Conservation (phyloP, 92 coral and sea anemone genomes). For the Paragorgia papillata region DNA sequence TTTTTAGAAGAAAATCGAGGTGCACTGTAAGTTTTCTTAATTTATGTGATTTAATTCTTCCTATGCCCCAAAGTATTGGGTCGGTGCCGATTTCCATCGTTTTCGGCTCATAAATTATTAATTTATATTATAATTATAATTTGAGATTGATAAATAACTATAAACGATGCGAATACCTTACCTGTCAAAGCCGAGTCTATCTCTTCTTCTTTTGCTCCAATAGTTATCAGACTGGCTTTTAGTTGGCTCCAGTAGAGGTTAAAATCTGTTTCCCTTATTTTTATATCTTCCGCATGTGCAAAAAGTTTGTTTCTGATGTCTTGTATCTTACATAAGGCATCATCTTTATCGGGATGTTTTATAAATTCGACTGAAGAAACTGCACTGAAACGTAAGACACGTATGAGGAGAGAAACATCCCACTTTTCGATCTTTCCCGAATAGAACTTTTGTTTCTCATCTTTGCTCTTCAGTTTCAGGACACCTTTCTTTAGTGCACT, state of each 20-base stretch:
- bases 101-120: background rate
- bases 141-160: background rate
- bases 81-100: too few relatives aligned
- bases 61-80: too few relatives aligned
- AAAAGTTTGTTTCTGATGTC: conserved; percentile 65
- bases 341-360: conserved; percentile 50
- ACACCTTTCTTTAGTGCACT: conserved; percentile 58
- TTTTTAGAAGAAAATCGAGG: too few relatives aligned
- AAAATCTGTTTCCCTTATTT: conserved; percentile 69
- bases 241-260: conserved; percentile 54
- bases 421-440: conserved; percentile 72
- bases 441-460: conserved; percentile 57
- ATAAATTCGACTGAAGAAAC: conserved; percentile 54
- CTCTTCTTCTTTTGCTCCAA: conserved; percentile 65
- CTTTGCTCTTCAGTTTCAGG: conserved; percentile 57
- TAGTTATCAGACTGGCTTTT: conserved; percentile 43
- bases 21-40: too few relatives aligned
- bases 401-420: conserved; percentile 84
- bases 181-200: conserved; percentile 59
- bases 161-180: too few relatives aligned
- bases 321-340: conserved; percentile 61
- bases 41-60: too few relatives aligned
- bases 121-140: background rate
- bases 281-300: conserved; percentile 62
- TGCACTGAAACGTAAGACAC: conserved; percentile 64